These are phyloP conservation scores for Cephalopholis sonnerati DNA, from an alignment of 2,113 vertebrate species.

Conservation along the genomic window DNA sequence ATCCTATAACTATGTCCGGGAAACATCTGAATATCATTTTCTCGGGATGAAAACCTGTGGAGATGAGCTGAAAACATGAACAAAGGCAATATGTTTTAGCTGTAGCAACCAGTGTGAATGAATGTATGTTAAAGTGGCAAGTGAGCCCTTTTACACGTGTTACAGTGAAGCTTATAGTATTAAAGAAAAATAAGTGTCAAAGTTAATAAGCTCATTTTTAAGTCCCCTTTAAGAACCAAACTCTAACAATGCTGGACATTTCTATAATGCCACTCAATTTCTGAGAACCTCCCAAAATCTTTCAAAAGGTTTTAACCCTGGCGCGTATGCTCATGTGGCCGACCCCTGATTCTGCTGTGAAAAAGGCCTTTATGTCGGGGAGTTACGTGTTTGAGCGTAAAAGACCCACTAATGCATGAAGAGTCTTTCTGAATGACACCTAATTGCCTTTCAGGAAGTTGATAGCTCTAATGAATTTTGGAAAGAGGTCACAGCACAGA, in stretches of 20 bases:
- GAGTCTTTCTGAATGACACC: neutral
- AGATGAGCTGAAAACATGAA: neutral
- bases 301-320: neutral
- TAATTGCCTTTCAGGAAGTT: neutral
- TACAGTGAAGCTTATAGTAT: no score
- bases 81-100: neutral
- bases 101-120: neutral
- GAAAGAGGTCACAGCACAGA: neutral
- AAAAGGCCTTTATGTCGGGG: neutral
- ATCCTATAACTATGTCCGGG: rapidly evolving
- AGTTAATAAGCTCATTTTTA: no score
- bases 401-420: neutral
- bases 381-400: neutral
- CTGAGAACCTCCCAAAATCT: no score
- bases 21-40: neutral
- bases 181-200: no score
- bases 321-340: neutral
- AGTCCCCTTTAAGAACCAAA: no score
- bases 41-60: neutral
- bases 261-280: no score
- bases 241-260: no score
- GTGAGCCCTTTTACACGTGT: neutral
- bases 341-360: neutral
- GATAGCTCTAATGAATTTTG: neutral
- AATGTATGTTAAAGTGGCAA: neutral